Conservation (phyloP, 2,888 invertebrate species). For the Hylaea fasciaria region DNA sequence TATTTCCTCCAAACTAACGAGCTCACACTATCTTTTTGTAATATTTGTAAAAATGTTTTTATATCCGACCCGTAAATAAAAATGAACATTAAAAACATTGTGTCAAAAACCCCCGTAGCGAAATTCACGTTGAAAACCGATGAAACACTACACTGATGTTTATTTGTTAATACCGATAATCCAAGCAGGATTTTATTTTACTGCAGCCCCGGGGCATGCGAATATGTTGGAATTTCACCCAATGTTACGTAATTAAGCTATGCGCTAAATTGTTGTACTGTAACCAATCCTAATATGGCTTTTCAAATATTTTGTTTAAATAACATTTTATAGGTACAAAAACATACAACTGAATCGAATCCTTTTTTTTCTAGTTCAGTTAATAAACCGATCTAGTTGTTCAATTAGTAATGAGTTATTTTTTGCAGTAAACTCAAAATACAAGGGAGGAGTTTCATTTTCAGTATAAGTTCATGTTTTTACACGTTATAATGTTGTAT, state of each 20-base stretch:
- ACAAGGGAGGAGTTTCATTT: too few species aligned
- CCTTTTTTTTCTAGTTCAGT: too few species aligned
- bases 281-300: background rate
- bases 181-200: constrained; percentile 43
- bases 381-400: too few species aligned
- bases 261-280: background rate
- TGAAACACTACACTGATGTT: constrained; percentile 42
- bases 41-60: background rate
- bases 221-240: constrained; percentile 16
- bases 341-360: too few species aligned
- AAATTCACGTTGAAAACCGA: constrained; percentile 44
- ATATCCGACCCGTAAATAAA: background rate
- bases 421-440: too few species aligned
- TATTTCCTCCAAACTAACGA: too few species aligned
- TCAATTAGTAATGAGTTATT: too few species aligned
- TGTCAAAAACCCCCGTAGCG: constrained; percentile 12
- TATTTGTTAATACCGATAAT: constrained; percentile 47
- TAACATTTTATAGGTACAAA: too few species aligned
- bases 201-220: constrained; percentile 18
- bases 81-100: constrained; percentile 2
- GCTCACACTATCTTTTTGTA: background rate
- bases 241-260: constrained; percentile 22
- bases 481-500: too few species aligned
- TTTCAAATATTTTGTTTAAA: background rate
- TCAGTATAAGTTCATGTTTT: too few species aligned